A percentile compares a stretch with the other conserved stretches of the same genome.
Conservation (phyloP, 2,888 invertebrate species). For the Scaptomyza caliginosa region DNA sequence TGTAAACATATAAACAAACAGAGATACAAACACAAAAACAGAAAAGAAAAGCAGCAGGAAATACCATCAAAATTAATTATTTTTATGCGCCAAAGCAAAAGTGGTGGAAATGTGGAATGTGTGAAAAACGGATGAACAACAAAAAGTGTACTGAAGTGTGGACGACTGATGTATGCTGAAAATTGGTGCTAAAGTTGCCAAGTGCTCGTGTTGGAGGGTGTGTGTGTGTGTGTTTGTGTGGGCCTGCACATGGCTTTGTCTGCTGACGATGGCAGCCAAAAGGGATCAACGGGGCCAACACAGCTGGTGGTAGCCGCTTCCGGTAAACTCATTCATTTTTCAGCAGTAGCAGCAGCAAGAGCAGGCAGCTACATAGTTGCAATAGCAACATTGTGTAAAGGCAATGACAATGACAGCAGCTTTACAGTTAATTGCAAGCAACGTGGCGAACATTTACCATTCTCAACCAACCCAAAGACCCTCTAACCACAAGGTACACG, state of each 20-base stretch:
- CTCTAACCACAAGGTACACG: background rate
- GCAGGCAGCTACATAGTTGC: conserved; percentile 39
- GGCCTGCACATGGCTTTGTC: conserved; percentile 32
- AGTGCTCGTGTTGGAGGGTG: conserved; percentile 23
- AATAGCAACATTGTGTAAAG: conserved; percentile 52
- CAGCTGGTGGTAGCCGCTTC: conserved; percentile 66
- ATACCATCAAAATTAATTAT: conserved; percentile 74
- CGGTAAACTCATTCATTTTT: conserved; percentile 70
- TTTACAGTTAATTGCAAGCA: conserved; percentile 66
- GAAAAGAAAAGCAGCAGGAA: conserved; percentile 2
- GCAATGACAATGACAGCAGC: conserved; percentile 57
- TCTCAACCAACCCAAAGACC: background rate
- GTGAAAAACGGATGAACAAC: conserved; percentile 45
- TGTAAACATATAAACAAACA: conserved; percentile 5
- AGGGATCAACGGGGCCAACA: conserved; percentile 49
- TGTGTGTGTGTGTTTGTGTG: conserved; percentile 6
- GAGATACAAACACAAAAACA: conserved; percentile 4
- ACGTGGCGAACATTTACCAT: conserved; percentile 42
- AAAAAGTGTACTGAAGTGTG: conserved; percentile 52
- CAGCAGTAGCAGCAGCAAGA: conserved; percentile 39
- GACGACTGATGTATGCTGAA: conserved; percentile 62
- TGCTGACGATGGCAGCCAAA: conserved; percentile 47
- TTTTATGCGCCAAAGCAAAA: conserved; percentile 52
- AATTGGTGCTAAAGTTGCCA: conserved; percentile 54
- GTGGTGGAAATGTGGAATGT: conserved; percentile 27